Evolutionary conservation across 2,113 vertebrate genomes (phyloP), one percentile per base, ranked within the genome.

Genomic region (Callorhinus ursinus): DNA sequence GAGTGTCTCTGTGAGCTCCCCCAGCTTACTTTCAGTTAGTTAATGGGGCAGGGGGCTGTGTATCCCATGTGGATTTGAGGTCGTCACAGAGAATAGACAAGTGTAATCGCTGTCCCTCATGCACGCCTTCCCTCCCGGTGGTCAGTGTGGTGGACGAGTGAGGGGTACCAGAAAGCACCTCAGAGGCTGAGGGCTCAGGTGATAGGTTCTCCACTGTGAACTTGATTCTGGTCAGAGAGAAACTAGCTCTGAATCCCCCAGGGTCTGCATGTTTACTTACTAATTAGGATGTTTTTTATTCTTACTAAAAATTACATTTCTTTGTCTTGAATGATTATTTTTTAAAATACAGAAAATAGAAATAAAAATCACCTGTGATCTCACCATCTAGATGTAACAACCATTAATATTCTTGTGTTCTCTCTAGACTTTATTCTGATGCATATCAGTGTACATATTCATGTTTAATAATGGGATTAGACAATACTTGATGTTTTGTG

Each of bases 271-370:
- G 21, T 57, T 89, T 51, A 42, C n/a, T 90, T 90, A 83, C 36
- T 83, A 39, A 79, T 65, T 71, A 53, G 5, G 71, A 14, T 94
- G n/a, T 39, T 92, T 88, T 63, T 93, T 16, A 69, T 93, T 93
- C 31, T 80, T 89, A 71, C 21, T 72, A 72, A 85, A 89, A 80
- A 71, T n/a, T 61, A 53, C 36, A 81, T 72, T 76, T 61, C 63
- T 63, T 84, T 67, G 39, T 57, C 59, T 85, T 12, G 13, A 81
- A 59, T 69, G 22, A 42, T 83, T 83, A 77, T 77, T 89, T 80
- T 95, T 59, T 53, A 77, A 88, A 96, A 91, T 94, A 19, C 7
- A 83, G 26, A 88, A 88, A 93, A 82, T 88, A 51, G 21, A 69
- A 76, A 22, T 84, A 57, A 55, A 93, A 85, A 74, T 80, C 65